Percentiles rank a stretch among this genome's conserved stretches.
Evolutionary conservation across 2,113 vertebrate species (phyloP).

Genomic region (Podiceps cristatus): DNA sequence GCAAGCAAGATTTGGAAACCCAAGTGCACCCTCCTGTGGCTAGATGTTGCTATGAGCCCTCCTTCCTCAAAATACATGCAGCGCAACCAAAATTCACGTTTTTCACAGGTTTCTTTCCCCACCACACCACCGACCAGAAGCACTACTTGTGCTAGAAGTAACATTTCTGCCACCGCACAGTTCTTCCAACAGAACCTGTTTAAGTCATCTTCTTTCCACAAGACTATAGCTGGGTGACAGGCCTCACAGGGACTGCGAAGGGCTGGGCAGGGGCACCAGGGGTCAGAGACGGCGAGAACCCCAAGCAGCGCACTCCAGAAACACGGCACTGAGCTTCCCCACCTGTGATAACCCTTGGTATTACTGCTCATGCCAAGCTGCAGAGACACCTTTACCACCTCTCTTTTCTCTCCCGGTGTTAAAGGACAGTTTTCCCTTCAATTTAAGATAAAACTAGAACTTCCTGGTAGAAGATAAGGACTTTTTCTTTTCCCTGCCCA

Average conservation of each 20-base stretch:
- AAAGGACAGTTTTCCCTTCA: not conserved
- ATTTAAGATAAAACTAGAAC: not conserved
- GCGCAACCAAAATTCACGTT: not conserved
- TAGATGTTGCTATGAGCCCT: not conserved
- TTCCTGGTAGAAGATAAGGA: not conserved
- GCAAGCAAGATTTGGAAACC: not conserved
- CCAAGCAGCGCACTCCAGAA: rapidly evolving
- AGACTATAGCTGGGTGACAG: not conserved
- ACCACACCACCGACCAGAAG: not conserved
- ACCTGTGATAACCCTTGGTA: not conserved
- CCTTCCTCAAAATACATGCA: not conserved
- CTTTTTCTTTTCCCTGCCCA: not conserved
- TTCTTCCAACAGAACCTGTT: not conserved
- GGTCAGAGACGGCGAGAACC: rapidly evolving
- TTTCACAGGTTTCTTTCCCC: not conserved
- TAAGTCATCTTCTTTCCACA: not conserved
- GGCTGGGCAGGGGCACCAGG: not conserved
- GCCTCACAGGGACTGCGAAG: rapidly evolving
- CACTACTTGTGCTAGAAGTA: not conserved
- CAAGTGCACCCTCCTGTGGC: constrained; percentile 58
- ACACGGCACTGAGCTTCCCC: not conserved
- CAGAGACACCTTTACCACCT: not conserved
- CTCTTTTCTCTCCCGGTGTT: not conserved
- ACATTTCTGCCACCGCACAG: not conserved
- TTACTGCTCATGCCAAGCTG: not conserved